Evolutionary conservation across 1,140 invertebrate species (phyloP).

Genomic region (Hycleus phaleratus): DNA sequence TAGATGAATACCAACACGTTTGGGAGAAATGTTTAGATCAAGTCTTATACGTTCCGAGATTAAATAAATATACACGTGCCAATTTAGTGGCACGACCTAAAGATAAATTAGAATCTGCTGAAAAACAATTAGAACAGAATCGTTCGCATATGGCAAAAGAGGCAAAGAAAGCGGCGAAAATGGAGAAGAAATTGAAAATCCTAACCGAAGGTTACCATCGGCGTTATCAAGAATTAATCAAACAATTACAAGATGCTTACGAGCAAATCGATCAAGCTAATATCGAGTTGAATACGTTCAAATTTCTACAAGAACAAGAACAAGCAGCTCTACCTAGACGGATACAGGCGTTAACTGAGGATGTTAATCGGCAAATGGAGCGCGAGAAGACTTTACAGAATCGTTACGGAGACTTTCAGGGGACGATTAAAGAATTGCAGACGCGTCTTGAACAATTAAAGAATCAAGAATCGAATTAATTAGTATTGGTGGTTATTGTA

Average conservation of each 20-base stretch:
- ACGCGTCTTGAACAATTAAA: background rate
- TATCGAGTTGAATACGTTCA: slow-evolving; percentile 88
- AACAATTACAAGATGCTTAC: slow-evolving; percentile 80
- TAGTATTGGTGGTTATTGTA: background rate
- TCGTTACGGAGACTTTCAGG: slow-evolving; percentile 63
- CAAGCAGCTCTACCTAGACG: slow-evolving; percentile 82
- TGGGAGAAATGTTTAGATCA: slow-evolving; percentile 93
- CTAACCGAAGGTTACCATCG: slow-evolving; percentile 87
- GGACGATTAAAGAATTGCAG: slow-evolving; percentile 39
- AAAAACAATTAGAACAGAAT: slow-evolving; percentile 89
- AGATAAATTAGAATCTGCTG: slow-evolving; percentile 86
- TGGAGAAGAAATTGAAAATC: slow-evolving; percentile 96
- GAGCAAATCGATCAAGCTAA: slow-evolving; percentile 86
- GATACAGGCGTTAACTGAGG: slow-evolving; percentile 74
- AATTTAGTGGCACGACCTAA: slow-evolving; percentile 97
- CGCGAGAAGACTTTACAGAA: slow-evolving; percentile 82
- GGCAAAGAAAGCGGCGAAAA: slow-evolving; percentile 92
- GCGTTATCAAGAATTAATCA: slow-evolving; percentile 77
- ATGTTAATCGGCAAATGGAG: slow-evolving; percentile 86
- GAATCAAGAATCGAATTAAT: background rate
- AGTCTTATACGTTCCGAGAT: slow-evolving; percentile 39
- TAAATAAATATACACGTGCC: slow-evolving; percentile 72
- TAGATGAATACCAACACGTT: slow-evolving; percentile 61
- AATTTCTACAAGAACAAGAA: slow-evolving; percentile 85
- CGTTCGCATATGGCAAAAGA: slow-evolving; percentile 89